Percentiles rank a stretch among this genome's conserved stretches.
phyloP scores from a whole-genome alignment of 1,140 invertebrate species.

The Cherax destructor region DNA sequence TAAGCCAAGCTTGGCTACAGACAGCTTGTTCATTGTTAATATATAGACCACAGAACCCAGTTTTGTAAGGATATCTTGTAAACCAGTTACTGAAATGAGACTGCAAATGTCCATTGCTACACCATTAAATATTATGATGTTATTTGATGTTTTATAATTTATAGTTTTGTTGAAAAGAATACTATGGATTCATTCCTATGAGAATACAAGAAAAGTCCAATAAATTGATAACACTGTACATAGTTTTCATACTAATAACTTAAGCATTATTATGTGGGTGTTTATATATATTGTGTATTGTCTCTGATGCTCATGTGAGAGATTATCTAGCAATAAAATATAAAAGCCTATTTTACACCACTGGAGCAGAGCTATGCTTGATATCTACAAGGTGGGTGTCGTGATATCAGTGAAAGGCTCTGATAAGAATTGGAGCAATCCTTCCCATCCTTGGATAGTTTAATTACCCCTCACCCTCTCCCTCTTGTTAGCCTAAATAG shows the following conservation, averaged over 20 bases:
- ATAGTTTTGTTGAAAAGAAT: constrained; percentile 66
- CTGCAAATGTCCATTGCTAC: constrained; percentile 65
- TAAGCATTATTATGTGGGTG: too few species aligned
- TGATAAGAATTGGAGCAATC: too few species aligned
- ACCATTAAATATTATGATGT: constrained; percentile 59
- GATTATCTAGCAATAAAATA: too few species aligned
- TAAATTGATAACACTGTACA: constrained; percentile 58
- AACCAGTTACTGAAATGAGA: constrained; percentile 39
- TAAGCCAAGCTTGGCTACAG: constrained; percentile 52
- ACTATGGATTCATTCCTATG: constrained; percentile 65
- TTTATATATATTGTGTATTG: too few species aligned
- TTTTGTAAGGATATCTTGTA: constrained; percentile 31
- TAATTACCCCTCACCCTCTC: too few species aligned
- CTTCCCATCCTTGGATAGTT: too few species aligned
- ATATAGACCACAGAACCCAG: background rate
- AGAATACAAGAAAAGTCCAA: constrained; percentile 64
- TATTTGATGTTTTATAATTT: constrained; percentile 69
- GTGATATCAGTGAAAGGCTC: too few species aligned
- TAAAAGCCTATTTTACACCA: too few species aligned
- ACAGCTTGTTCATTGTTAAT: constrained; percentile 6
- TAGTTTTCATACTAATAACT: constrained; percentile 3
- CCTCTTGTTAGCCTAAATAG: too few species aligned
- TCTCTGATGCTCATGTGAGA: too few species aligned
- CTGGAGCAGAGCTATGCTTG: too few species aligned
- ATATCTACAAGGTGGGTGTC: too few species aligned